Conservation (phyloP, 2,797 vertebrate species). For the Threskiornis aethiopicus region DNA sequence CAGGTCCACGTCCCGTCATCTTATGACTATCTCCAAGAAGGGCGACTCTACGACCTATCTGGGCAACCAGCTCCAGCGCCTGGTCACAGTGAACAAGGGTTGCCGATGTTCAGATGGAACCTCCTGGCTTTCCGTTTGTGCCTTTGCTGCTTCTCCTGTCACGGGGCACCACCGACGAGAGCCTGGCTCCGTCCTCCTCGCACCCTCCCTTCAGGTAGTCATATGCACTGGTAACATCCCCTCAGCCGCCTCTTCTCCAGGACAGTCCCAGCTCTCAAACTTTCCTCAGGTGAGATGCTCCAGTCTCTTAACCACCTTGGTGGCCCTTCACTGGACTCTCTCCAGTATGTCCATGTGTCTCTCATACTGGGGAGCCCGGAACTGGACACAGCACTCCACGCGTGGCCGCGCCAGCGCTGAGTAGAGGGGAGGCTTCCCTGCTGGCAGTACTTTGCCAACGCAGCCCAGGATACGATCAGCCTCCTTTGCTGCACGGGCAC, state of each 20-base stretch:
- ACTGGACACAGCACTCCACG: neutral
- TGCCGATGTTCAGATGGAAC: neutral
- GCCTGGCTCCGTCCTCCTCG: neutral
- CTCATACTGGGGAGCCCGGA: neutral
- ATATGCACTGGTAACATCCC: neutral
- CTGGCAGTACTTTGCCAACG: neutral
- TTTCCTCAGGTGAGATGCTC: neutral
- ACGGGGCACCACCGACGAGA: neutral
- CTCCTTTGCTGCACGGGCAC: neutral
- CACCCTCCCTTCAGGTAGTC: neutral
- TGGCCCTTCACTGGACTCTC: neutral
- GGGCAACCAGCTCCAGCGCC: neutral
- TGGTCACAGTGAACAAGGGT: neutral
- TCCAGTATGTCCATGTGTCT: neutral
- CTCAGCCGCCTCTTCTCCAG: neutral
- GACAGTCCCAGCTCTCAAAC: neutral
- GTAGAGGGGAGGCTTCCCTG: neutral
- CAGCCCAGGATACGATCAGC: neutral
- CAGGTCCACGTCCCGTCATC: neutral
- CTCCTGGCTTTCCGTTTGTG: neutral
- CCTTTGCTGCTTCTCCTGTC: neutral
- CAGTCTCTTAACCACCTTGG: neutral
- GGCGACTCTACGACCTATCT: neutral
- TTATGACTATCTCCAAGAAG: neutral
- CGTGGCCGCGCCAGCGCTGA: neutral